Evolutionary conservation across 2,113 vertebrate species (phyloP).

Genomic region (Cyprinodon variegatus): DNA sequence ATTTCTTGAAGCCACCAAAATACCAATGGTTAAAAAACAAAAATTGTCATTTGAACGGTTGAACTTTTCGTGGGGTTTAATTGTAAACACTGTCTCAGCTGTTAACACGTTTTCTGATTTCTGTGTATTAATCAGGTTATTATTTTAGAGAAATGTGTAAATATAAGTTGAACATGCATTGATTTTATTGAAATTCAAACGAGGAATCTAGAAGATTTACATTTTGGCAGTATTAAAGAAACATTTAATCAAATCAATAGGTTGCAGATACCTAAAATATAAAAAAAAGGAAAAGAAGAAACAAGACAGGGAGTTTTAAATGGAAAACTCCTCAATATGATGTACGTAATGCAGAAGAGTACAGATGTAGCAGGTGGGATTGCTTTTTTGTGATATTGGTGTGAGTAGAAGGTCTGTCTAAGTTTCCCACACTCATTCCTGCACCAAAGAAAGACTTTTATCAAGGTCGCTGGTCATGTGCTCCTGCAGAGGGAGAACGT

Average conservation of each 20-base stretch:
- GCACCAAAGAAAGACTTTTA: neutral
- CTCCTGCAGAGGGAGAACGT: slow-evolving; percentile 16
- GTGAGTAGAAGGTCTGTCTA: neutral
- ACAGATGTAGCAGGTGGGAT: neutral
- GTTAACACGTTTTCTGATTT: neutral
- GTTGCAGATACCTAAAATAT: neutral
- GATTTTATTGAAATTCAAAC: no score
- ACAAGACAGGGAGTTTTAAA: neutral
- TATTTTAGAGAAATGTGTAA: no score
- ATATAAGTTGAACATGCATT: no score
- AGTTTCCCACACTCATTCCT: neutral
- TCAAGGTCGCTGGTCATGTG: slow-evolving; percentile 23
- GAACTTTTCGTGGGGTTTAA: no score
- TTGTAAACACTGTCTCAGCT: neutral
- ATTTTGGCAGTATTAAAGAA: no score
- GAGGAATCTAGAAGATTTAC: no score
- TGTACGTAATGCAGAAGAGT: neutral
- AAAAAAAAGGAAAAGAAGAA: neutral
- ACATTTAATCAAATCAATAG: neutral
- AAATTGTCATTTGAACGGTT: no score
- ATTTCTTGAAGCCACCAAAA: neutral
- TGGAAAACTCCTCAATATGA: neutral
- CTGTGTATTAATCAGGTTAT: no score
- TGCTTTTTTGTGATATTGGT: neutral
- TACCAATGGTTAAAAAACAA: neutral